Evolutionary conservation across 2,113 vertebrate genomes (phyloP).

Genomic region (Quiscalus mexicanus): DNA sequence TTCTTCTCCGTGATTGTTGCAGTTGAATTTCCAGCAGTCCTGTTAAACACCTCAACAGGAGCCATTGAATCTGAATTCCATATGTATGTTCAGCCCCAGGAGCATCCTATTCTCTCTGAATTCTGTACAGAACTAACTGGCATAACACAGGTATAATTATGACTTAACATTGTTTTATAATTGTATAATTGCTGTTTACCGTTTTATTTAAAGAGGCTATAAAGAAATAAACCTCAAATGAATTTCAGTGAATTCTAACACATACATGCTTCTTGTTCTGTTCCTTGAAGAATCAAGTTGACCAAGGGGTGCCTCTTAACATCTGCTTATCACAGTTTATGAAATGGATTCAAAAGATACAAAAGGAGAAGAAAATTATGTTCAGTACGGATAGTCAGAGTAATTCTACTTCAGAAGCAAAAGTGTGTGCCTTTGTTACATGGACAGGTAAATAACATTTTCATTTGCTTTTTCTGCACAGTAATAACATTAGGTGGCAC

Average conservation of each 20-base stretch:
- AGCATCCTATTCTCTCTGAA: constrained; percentile 85
- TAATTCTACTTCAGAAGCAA: constrained; percentile 51
- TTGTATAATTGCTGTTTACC: constrained; percentile 22
- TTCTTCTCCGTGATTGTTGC: neutral
- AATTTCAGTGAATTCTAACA: neutral
- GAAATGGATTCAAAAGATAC: constrained; percentile 87
- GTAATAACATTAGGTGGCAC: neutral
- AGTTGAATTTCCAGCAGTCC: constrained; percentile 95
- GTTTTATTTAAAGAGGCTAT: neutral
- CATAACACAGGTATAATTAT: constrained; percentile 84
- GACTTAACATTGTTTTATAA: neutral
- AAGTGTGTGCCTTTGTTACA: constrained; percentile 87
- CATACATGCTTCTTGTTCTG: neutral
- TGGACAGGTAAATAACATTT: constrained; percentile 88
- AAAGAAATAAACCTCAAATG: neutral
- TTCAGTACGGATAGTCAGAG: constrained; percentile 65
- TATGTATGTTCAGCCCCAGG: constrained; percentile 89
- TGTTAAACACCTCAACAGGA: constrained; percentile 85
- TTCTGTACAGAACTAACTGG: constrained; percentile 93
- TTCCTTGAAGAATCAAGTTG: constrained; percentile 83
- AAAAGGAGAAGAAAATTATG: constrained; percentile 80
- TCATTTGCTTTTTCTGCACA: neutral
- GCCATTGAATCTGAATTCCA: constrained; percentile 90
- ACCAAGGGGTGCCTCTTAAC: constrained; percentile 86
- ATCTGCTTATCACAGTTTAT: constrained; percentile 90